Conservation (phyloP, 2,113 vertebrate species). For the Pseudorasbora parva region DNA sequence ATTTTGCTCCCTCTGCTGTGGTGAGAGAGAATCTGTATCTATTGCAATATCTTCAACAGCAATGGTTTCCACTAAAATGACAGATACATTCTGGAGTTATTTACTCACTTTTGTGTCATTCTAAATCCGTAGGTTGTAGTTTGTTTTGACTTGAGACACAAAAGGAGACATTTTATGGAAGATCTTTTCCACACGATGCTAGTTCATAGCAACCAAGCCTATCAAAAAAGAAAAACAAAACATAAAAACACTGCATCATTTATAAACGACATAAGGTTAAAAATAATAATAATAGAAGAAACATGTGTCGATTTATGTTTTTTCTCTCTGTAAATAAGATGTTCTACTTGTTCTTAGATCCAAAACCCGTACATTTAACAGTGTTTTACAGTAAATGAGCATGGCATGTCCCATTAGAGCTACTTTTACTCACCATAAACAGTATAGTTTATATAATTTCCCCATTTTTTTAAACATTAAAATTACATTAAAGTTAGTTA, state of each 20-base stretch:
- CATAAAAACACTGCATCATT: no score
- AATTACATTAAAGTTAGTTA: no score
- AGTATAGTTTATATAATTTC: background rate
- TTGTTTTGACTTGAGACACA: background rate
- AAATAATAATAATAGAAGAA: background rate
- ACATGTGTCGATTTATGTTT: background rate
- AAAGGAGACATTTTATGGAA: background rate
- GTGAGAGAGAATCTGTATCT: background rate
- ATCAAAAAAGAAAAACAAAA: no score
- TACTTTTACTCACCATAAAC: background rate
- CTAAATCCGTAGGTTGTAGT: background rate
- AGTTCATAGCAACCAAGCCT: background rate
- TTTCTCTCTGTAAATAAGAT: background rate
- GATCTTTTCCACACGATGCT: background rate
- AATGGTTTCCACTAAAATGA: background rate
- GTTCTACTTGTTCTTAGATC: background rate
- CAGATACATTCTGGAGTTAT: background rate
- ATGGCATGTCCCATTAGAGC: background rate
- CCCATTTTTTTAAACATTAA: no score
- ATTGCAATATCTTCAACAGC: background rate
- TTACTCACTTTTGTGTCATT: background rate
- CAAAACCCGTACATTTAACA: background rate
- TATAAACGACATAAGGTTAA: no score
- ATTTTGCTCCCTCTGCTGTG: constrained; percentile 68
- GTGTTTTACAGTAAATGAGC: background rate